A percentile compares a stretch with the other conserved stretches of the same genome.
phyloP scores from a whole-genome alignment of 2,888 invertebrate species.

The Lucinisca nassula region DNA sequence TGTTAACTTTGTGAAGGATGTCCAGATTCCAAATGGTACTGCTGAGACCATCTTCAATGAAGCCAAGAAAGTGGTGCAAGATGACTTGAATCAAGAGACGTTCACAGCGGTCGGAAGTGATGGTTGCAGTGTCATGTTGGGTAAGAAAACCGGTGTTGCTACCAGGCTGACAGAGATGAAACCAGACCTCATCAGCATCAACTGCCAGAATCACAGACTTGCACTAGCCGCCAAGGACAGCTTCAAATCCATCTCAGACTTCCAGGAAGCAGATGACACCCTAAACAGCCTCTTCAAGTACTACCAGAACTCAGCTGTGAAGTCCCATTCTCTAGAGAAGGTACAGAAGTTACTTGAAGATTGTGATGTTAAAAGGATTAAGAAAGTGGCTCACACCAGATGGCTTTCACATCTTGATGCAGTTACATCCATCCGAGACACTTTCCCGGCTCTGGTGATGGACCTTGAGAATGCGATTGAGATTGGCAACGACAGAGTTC shows the following conservation, averaged over 20 bases:
- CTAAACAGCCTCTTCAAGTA: slow-evolving; percentile 38
- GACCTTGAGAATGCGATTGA: slow-evolving; percentile 23
- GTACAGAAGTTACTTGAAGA: slow-evolving; percentile 1
- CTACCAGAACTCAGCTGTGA: slow-evolving; percentile 28
- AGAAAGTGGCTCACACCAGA: slow-evolving; percentile 33
- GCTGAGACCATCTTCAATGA: slow-evolving; percentile 48
- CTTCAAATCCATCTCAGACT: slow-evolving; percentile 33
- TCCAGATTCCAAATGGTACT: slow-evolving; percentile 29
- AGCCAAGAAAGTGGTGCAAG: slow-evolving; percentile 11
- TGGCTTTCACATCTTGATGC: slow-evolving; percentile 42
- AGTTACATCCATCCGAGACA: slow-evolving; percentile 13
- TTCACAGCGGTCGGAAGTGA: slow-evolving; percentile 33
- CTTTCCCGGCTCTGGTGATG: slow-evolving; percentile 7
- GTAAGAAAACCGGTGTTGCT: slow-evolving; percentile 35
- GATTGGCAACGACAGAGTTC: slow-evolving; percentile 11
- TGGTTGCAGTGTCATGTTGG: slow-evolving; percentile 36
- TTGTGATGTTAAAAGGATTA: background rate
- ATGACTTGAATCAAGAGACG: slow-evolving; percentile 1
- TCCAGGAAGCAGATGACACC: slow-evolving; percentile 36
- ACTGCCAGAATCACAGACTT: slow-evolving; percentile 41
- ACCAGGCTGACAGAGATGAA: too few relatives aligned
- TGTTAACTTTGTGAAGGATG: slow-evolving; percentile 32
- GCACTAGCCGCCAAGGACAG: slow-evolving; percentile 54
- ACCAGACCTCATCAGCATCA: slow-evolving; percentile 24
- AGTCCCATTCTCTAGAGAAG: background rate